Evolutionary conservation across 2,888 invertebrate species (phyloP), one percentile per base, ranked within the genome.

Genomic region (Argyresthia albistria): DNA sequence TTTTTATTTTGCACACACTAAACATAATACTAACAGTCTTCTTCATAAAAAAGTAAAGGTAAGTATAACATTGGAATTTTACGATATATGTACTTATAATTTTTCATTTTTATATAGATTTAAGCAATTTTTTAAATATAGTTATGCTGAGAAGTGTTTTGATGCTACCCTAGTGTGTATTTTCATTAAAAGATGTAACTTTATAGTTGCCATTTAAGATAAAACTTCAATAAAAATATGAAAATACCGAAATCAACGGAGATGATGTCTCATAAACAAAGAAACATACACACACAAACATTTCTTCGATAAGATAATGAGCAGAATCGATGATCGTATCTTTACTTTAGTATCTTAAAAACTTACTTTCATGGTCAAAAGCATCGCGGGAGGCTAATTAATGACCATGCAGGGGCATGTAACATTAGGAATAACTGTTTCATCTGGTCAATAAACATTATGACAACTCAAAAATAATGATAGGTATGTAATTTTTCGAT

Each of bases 331-430:
- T 25, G 25, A 25, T 25, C 25, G 2, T 25, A 25, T 25, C 25
- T 25, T 25, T 6, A 25, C 25, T 25, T 25, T 25, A 25, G 25
- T 25, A 25, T 6, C 69, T 69, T 80, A 79, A 80, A 80, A 72
- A 65, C 65, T 67, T 70, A 66, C 69, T 66, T 75, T 77, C 73
- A 76, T 63, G 67, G 65, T 57, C 62, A 53, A 55, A 62, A 57
- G 59, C 63, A n/a, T 73, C 57, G 63, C 69, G 64, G 76, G 81
- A 66, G 71, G 65, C 61, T 81, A 84, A 84, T 84, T 84, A 83
- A 84, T 82, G 76, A 62, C 65, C 70, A 57, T 71, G 73, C 73
- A 66, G 50, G 66, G 58, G 64, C 73, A 70, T 80, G 71, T 76
- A 74, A 76, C 74, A 74, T 60, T 57, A 60, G 65, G 69, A 82